Evolutionary conservation across 2,113 vertebrate species (phyloP).

Genomic region (Protomyctophum bolini): DNA sequence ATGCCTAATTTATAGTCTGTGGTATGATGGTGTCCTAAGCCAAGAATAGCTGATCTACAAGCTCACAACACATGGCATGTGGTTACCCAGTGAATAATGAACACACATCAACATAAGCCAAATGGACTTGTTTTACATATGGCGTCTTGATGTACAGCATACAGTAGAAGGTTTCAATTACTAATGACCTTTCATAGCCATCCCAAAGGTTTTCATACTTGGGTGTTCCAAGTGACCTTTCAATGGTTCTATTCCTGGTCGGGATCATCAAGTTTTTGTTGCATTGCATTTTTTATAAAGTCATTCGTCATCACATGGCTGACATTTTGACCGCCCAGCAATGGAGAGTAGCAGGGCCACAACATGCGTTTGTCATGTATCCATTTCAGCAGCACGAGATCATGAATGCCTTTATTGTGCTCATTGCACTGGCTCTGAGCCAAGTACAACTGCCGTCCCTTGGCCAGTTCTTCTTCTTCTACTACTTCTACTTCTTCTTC

Average conservation of each 20-base stretch:
- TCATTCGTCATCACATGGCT: neutral
- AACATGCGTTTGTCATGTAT: neutral
- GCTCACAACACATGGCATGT: too few relatives aligned
- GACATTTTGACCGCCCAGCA: neutral
- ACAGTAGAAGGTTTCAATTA: neutral
- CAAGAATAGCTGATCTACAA: too few relatives aligned
- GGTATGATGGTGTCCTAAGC: too few relatives aligned
- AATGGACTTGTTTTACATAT: too few relatives aligned
- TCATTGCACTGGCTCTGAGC: neutral
- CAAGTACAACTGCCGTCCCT: neutral
- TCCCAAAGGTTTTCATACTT: neutral
- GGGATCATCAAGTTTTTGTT: neutral
- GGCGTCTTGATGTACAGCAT: too few relatives aligned
- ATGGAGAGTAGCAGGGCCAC: neutral
- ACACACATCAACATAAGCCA: too few relatives aligned
- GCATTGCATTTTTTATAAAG: neutral
- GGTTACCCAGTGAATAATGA: too few relatives aligned
- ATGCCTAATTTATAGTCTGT: too few relatives aligned
- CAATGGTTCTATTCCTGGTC: neutral
- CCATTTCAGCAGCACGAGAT: neutral
- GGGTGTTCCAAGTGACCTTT: constrained; percentile 2
- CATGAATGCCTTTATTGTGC: neutral
- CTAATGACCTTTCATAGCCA: neutral
- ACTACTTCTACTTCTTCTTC: too few relatives aligned
- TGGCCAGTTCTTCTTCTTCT: neutral